Conservation (phyloP, 2,113 vertebrate genomes). For the Bettongia penicillata region DNA sequence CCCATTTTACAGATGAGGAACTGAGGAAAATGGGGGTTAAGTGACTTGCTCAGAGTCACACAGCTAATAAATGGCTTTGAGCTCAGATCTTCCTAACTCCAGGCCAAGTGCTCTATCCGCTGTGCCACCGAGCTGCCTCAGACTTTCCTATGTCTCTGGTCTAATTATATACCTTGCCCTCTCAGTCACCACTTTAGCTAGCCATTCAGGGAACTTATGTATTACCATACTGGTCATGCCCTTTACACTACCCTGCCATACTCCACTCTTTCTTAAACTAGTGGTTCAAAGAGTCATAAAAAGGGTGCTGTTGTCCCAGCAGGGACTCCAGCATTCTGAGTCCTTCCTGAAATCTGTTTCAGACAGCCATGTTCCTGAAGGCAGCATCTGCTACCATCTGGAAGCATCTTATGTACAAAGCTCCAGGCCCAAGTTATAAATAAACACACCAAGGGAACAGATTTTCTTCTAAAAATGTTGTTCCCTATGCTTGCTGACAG, state of each 20-base stretch:
- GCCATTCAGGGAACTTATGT: neutral
- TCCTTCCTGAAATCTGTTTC: neutral
- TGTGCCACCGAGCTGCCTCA: neutral
- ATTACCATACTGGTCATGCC: neutral
- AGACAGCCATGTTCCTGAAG: neutral
- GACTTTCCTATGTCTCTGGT: neutral
- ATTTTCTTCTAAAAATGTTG: conserved; percentile 25
- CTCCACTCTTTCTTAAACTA: accelerated
- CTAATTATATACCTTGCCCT: neutral
- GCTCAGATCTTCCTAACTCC: neutral
- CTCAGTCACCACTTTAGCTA: neutral
- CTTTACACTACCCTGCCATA: neutral
- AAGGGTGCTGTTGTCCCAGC: neutral
- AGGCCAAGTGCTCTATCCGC: neutral
- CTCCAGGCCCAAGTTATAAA: conserved; percentile 36
- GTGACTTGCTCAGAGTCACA: neutral
- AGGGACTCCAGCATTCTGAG: accelerated
- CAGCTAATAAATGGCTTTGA: neutral
- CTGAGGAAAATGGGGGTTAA: neutral
- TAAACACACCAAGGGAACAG: conserved; percentile 10
- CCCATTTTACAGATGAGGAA: neutral
- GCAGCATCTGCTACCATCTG: neutral
- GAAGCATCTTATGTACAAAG: neutral
- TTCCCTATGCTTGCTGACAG: conserved; percentile 6
- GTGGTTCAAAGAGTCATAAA: neutral